Conservation (phyloP, 2,888 invertebrate species). For the Sisyra nigra region DNA sequence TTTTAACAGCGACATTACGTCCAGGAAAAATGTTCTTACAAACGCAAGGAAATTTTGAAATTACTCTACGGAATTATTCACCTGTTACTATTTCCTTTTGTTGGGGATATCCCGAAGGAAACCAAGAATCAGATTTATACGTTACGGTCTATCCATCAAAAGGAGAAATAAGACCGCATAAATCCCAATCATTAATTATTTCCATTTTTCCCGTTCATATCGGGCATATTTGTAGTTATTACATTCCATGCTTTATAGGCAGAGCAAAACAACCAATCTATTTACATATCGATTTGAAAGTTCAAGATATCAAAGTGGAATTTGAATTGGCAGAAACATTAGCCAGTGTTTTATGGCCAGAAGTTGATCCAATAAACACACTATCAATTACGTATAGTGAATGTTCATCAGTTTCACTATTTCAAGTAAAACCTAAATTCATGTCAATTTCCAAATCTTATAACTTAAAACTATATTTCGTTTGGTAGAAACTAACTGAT, state of each 20-base stretch:
- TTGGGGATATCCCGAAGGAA: slow-evolving; percentile 3
- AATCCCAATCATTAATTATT: slow-evolving; percentile 12
- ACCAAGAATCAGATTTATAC: not conserved
- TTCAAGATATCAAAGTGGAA: slow-evolving; percentile 21
- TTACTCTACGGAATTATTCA: slow-evolving; percentile 4
- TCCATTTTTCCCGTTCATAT: slow-evolving; percentile 18
- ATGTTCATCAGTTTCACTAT: too few relatives aligned
- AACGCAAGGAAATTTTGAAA: not conserved
- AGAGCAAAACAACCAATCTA: slow-evolving; percentile 16
- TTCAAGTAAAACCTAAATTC: too few relatives aligned
- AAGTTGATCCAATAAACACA: too few relatives aligned
- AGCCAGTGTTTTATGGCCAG: too few relatives aligned
- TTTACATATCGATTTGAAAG: slow-evolving; percentile 21
- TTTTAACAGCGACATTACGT: not conserved
- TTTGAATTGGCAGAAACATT: too few relatives aligned
- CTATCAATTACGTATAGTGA: too few relatives aligned
- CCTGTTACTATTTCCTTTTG: not conserved
- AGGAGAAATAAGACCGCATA: not conserved
- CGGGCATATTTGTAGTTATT: slow-evolving; percentile 23
- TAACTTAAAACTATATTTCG: too few relatives aligned
- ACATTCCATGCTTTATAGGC: slow-evolving; percentile 25
- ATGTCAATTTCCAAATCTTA: too few relatives aligned
- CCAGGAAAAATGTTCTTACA: not conserved
- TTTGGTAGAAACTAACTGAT: too few relatives aligned
- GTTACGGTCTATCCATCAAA: not conserved